Evolutionary conservation across 2,797 vertebrate species (phyloP).

Genomic region (Heteromormyrus szaboi): DNA sequence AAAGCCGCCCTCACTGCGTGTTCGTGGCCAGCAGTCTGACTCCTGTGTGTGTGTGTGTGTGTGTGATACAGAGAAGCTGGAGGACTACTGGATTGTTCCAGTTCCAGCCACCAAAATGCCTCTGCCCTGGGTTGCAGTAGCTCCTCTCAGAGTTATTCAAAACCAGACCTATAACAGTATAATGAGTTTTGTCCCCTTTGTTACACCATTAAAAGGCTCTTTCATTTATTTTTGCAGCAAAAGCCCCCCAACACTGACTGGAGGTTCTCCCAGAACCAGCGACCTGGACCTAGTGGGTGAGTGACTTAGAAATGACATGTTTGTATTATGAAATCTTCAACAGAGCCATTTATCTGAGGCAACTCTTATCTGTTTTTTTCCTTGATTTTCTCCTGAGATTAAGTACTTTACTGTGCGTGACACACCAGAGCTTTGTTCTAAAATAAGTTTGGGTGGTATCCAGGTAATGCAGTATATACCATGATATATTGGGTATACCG

Average conservation of each 20-base stretch:
- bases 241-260: conserved; percentile 96
- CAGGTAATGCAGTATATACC: not conserved
- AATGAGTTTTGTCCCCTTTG: not conserved
- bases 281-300: conserved; percentile 96
- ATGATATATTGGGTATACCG: not conserved
- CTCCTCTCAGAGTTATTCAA: not conserved
- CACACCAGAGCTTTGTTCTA: not conserved
- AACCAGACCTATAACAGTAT: not conserved
- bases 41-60: not conserved
- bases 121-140: not conserved
- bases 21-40: not conserved
- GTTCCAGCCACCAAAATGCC: not conserved
- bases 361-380: not conserved
- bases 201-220: conserved; percentile 3
- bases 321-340: conserved; percentile 8
- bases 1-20: not conserved
- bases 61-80: not conserved
- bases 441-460: not conserved
- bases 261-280: conserved; percentile 94
- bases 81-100: not conserved
- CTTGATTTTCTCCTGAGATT: too few species aligned
- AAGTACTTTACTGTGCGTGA: not conserved
- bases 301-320: conserved; percentile 47
- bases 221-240: conserved; percentile 73
- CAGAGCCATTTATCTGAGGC: not conserved